A percentile compares a stretch with the other conserved stretches of the same genome.
These are phyloP conservation scores for Vultur gryphus DNA, from an alignment of 2,797 vertebrate genomes.

Conservation along the genomic window DNA sequence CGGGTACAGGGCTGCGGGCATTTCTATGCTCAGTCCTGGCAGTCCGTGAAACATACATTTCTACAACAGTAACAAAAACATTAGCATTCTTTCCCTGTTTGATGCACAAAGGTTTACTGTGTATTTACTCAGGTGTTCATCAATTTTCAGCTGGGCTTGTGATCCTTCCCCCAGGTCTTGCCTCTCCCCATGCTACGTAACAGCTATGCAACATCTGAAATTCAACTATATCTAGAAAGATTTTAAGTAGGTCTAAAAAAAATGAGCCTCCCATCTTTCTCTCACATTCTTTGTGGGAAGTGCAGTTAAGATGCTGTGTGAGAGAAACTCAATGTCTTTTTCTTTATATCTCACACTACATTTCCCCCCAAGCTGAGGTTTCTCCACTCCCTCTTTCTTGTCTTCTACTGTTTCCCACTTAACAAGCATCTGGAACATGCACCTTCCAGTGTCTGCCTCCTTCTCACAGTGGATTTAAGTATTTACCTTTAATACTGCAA, in stretches of 20 bases:
- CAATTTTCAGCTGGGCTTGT: not conserved
- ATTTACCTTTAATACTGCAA: slow-evolving; percentile 90
- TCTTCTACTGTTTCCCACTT: not conserved
- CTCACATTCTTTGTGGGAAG: not conserved
- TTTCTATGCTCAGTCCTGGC: slow-evolving; percentile 88
- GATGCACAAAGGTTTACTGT: not conserved
- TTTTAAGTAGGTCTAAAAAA: not conserved
- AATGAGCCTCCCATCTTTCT: not conserved
- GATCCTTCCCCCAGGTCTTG: not conserved
- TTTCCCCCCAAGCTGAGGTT: rapidly evolving
- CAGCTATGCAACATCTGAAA: not conserved
- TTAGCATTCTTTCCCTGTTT: not conserved
- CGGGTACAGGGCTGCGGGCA: slow-evolving; percentile 88
- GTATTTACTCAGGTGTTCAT: not conserved
- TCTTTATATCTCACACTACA: not conserved
- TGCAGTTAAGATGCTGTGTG: not conserved
- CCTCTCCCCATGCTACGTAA: not conserved
- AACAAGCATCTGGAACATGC: not conserved
- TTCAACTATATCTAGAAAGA: not conserved
- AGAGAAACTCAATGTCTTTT: not conserved
- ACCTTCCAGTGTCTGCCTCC: not conserved
- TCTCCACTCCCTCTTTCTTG: not conserved
- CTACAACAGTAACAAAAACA: slow-evolving; percentile 59
- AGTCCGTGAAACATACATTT: slow-evolving; percentile 93
- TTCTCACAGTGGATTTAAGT: not conserved